A percentile compares a stretch with the other conserved stretches of the same genome.
phyloP scores from a whole-genome alignment of 1,140 invertebrate species.

The Mactra quadrangularis region DNA sequence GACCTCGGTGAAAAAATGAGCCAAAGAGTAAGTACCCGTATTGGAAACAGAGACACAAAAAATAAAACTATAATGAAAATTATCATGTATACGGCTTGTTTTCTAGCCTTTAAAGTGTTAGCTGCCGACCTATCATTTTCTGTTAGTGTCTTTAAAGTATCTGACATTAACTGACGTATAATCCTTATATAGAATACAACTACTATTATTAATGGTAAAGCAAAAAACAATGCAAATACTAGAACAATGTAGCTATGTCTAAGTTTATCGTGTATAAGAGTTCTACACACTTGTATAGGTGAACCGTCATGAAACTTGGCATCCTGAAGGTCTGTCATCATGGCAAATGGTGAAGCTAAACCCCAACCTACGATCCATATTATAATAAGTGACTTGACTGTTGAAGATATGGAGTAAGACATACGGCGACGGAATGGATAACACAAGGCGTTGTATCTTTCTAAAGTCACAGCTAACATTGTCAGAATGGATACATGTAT shows the following conservation, averaged over 20 bases:
- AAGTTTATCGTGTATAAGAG: background rate
- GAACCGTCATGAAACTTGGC: constrained; percentile 32
- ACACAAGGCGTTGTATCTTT: constrained; percentile 33
- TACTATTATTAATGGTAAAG: constrained; percentile 10
- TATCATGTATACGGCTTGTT: constrained; percentile 91
- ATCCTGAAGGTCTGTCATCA: constrained; percentile 10
- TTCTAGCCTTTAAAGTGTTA: background rate
- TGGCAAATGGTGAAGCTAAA: background rate
- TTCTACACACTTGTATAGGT: constrained; percentile 22
- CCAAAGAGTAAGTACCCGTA: constrained; percentile 90
- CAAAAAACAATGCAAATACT: constrained; percentile 19
- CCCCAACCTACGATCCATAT: background rate
- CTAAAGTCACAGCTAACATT: constrained; percentile 30
- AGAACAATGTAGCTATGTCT: constrained; percentile 8
- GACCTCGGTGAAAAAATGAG: constrained; percentile 87
- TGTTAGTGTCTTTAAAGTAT: background rate
- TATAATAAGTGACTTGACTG: background rate
- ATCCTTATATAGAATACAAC: constrained; percentile 6
- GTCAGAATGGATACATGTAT: constrained; percentile 27
- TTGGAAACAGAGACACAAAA: constrained; percentile 94
- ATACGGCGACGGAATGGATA: constrained; percentile 6
- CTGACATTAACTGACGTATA: constrained; percentile 11
- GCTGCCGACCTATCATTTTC: background rate
- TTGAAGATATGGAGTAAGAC: constrained; percentile 8
- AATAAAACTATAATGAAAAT: constrained; percentile 95